phyloP scores from a whole-genome alignment of 2,113 vertebrate species.

The Vulpes vulpes region DNA sequence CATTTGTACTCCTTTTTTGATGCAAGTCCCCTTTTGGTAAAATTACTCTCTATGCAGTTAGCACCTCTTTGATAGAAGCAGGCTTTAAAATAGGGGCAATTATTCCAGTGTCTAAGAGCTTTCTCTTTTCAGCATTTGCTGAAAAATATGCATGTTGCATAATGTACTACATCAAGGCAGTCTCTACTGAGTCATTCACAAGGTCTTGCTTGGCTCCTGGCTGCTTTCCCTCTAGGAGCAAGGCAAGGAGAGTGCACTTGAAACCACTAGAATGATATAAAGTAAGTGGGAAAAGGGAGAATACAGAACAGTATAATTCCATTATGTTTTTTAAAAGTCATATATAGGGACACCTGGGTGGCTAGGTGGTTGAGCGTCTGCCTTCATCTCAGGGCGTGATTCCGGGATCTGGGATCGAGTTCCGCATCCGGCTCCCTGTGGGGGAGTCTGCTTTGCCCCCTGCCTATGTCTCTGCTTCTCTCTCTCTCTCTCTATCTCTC shows the following conservation, averaged over 20 bases:
- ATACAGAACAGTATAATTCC: neutral
- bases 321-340: neutral
- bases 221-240: neutral
- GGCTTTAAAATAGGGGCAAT: neutral
- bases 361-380: too few relatives aligned
- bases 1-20: neutral
- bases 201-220: neutral
- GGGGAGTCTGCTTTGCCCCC: too few relatives aligned
- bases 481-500: too few relatives aligned
- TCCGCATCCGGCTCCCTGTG: too few relatives aligned
- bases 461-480: too few relatives aligned
- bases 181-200: neutral
- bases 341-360: neutral
- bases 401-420: too few relatives aligned
- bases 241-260: neutral
- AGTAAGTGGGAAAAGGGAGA: neutral
- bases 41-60: neutral
- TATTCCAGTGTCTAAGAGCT: neutral
- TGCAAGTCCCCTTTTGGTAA: neutral
- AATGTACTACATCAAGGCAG: neutral
- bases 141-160: neutral
- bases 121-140: slow-evolving; percentile 1
- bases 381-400: too few relatives aligned
- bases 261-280: neutral
- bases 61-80: slow-evolving; percentile 13